Evolutionary conservation across 2,797 vertebrate genomes (phyloP), one percentile per base, ranked within the genome.

Genomic region (Pangasius macronema): DNA sequence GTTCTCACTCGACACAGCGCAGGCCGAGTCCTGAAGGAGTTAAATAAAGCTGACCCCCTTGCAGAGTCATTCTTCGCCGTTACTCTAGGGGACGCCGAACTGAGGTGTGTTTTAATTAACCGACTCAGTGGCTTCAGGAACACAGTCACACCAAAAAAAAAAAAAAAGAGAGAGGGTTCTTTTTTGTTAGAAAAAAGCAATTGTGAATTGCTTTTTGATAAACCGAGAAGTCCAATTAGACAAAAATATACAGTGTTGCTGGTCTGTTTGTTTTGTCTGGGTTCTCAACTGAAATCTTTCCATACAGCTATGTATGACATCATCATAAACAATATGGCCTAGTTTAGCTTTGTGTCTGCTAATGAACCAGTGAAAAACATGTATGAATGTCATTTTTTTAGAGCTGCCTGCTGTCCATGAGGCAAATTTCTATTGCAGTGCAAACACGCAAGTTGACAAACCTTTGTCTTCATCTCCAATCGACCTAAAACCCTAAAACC

Each of bases 101-200:
- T 91, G 91, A 93, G 94, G 93, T 94, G 93, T 93, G 89, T 94
- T 95, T 93, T 94, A 95, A 95, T 95, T 92, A 93, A 92, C 88
- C 63, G 83, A 93, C 92, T 89, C 92, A 89, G 84, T 91, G 93
- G 92, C 89, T 90, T 92, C 87, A 90, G 90, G 42, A 83, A 20
- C 42, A 83, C 27, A 14, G 46, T 33, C 61, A 51, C 63, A 83
- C 42, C 3, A 10, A 42, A 42, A 42, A 82, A 57, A 59, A 59
- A 20, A 33, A 2, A 59, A 59, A 20, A 33, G 1, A 75, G 46
- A 76, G 27, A 76, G 14, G 16, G n/a, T 4, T 1, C 55, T n/a
- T 55, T 79, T 16, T 16, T 33, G 5, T 30, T 30, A 30, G 24
- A 30, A 75, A 51, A 76, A 49, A 53, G 24, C 33, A 36, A 51